Percentiles rank a stretch among this genome's conserved stretches.
These are phyloP conservation scores for Anas acuta DNA, from an alignment of 2,797 vertebrate genomes.

Conservation along the genomic window DNA sequence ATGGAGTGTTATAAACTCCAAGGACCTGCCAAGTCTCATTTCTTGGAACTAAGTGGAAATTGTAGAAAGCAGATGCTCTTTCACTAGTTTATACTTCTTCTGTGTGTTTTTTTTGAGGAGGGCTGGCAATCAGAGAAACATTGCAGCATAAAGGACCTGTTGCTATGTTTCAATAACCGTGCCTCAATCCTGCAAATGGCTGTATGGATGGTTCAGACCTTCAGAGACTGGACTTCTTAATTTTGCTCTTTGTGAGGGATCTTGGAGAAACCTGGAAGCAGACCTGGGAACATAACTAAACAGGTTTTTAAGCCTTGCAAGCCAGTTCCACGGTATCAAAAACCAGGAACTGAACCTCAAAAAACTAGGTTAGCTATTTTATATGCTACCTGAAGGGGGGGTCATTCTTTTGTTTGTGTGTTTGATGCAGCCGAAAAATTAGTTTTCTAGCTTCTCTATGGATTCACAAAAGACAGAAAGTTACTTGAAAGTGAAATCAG, in stretches of 20 bases:
- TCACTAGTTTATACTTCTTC: neutral
- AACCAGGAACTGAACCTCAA: neutral
- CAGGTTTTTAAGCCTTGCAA: neutral
- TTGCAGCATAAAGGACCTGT: neutral
- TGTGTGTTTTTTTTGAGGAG: neutral
- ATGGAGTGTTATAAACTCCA: slow-evolving; percentile 23
- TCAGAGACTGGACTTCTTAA: neutral
- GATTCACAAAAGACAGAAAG: neutral
- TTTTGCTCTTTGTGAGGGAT: neutral
- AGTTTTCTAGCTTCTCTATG: neutral
- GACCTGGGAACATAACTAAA: neutral
- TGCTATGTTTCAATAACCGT: neutral
- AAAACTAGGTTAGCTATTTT: neutral
- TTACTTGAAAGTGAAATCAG: neutral
- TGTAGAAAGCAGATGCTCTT: slow-evolving; percentile 25
- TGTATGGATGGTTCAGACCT: neutral
- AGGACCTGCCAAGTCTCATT: slow-evolving; percentile 21
- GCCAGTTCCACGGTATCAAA: neutral
- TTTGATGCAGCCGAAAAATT: neutral
- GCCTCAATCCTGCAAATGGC: neutral
- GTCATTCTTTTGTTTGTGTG: neutral
- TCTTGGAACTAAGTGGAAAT: slow-evolving; percentile 34
- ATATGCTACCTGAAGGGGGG: neutral
- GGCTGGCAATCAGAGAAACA: neutral
- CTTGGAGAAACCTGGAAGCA: neutral